A percentile compares a stretch with the other conserved stretches of the same genome.
Evolutionary conservation across 2,113 vertebrate genomes (phyloP).

Genomic region (Gasterosteus nipponicus): DNA sequence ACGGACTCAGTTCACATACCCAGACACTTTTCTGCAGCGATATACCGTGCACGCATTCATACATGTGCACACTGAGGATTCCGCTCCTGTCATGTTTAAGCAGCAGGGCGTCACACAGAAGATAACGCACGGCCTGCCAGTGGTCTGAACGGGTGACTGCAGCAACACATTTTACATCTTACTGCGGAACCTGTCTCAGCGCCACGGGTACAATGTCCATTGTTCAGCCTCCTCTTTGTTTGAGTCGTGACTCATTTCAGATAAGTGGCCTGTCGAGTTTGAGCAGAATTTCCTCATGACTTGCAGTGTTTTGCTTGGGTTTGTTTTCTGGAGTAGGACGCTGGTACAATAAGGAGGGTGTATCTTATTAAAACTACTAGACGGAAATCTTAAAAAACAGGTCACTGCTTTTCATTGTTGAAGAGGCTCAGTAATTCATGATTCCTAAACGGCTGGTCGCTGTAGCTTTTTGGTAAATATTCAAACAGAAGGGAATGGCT

Average conservation of each 20-base stretch:
- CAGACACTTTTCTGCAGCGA: constrained; percentile 49
- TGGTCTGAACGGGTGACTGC: constrained; percentile 47
- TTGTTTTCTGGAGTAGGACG: constrained; percentile 10
- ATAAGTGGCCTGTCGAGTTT: constrained; percentile 36
- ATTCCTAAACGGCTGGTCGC: background rate
- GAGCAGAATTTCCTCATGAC: constrained; percentile 21
- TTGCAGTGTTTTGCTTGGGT: constrained; percentile 21
- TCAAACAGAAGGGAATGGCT: background rate
- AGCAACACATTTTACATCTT: constrained; percentile 1
- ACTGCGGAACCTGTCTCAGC: constrained; percentile 47
- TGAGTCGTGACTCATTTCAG: constrained; percentile 52
- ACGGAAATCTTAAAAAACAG: background rate
- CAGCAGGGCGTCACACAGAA: constrained; percentile 22
- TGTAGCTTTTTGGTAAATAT: background rate
- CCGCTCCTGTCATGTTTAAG: constrained; percentile 36
- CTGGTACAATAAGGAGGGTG: background rate
- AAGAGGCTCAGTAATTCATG: background rate
- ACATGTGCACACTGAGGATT: constrained; percentile 19
- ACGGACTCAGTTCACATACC: constrained; percentile 63
- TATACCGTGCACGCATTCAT: constrained; percentile 5
- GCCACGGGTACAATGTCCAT: constrained; percentile 48
- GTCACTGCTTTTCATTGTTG: background rate
- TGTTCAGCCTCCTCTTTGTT: constrained; percentile 50
- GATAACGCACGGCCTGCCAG: constrained; percentile 37
- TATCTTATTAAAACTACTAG: background rate